phyloP scores from a whole-genome alignment of 2,888 invertebrate genomes.

The Agriopis leucophaearia region DNA sequence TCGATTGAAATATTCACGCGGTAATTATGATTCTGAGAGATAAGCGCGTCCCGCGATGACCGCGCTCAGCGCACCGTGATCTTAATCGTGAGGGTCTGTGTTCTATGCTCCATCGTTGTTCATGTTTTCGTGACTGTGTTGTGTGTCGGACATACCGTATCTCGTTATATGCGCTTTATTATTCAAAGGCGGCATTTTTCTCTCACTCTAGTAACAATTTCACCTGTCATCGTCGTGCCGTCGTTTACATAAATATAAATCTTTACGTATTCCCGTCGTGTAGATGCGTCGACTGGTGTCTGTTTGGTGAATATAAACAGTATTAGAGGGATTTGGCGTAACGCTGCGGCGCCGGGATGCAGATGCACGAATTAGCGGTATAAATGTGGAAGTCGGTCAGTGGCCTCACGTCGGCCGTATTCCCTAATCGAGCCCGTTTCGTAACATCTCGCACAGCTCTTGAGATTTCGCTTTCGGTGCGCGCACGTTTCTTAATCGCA shows the following conservation, averaged over 20 bases:
- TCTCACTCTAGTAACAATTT: slow-evolving; percentile 72
- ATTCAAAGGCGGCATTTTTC: slow-evolving; percentile 70
- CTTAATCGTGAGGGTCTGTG: slow-evolving; percentile 59
- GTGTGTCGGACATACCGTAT: slow-evolving; percentile 62
- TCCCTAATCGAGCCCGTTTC: slow-evolving; percentile 80
- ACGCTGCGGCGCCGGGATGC: slow-evolving; percentile 63
- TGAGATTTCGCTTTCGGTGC: slow-evolving; percentile 77
- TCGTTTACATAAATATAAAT: slow-evolving; percentile 77
- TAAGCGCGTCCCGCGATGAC: slow-evolving; percentile 67
- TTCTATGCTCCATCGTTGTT: slow-evolving; percentile 60
- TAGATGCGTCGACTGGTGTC: slow-evolving; percentile 57
- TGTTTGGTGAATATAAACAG: slow-evolving; percentile 76
- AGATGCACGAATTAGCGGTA: slow-evolving; percentile 82
- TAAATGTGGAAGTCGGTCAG: slow-evolving; percentile 84
- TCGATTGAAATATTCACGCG: slow-evolving; percentile 81
- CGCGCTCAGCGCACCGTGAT: slow-evolving; percentile 57
- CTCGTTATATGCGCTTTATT: slow-evolving; percentile 66
- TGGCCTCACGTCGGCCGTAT: slow-evolving; percentile 74
- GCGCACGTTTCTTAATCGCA: slow-evolving; percentile 61
- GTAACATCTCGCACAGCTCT: slow-evolving; percentile 71
- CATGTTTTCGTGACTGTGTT: slow-evolving; percentile 66
- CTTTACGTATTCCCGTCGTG: slow-evolving; percentile 76
- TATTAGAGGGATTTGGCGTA: slow-evolving; percentile 66
- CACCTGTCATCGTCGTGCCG: slow-evolving; percentile 73
- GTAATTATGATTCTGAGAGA: slow-evolving; percentile 80